Percentiles rank a stretch among this genome's conserved stretches.
These are phyloP conservation scores for Hypomecis punctinalis DNA, from an alignment of 2,888 invertebrate species.

Conservation along the genomic window DNA sequence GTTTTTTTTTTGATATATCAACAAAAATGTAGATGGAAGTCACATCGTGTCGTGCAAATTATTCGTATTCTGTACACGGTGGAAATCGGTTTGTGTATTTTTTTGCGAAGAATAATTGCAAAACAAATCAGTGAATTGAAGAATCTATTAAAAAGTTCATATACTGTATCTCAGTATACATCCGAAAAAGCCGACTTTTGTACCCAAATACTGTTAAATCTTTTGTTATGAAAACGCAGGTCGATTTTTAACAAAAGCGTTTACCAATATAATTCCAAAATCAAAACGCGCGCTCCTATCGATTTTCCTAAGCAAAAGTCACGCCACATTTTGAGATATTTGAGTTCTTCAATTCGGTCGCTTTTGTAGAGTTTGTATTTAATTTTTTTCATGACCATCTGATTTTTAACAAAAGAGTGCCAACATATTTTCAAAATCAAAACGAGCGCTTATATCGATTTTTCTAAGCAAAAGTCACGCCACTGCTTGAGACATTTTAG, in stretches of 20 bases:
- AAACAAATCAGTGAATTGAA: no score
- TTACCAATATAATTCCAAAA: neutral
- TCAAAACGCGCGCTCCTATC: neutral
- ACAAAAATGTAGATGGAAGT: no score
- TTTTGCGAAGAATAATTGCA: no score
- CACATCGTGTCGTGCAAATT: no score
- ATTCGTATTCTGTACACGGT: no score
- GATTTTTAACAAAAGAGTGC: neutral
- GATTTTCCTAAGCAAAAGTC: neutral
- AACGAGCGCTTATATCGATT: neutral
- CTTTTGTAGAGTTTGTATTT: neutral
- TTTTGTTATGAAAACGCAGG: conserved; percentile 18
- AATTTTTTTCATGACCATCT: neutral
- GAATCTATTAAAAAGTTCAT: neutral
- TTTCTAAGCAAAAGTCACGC: neutral
- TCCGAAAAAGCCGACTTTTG: conserved; percentile 1
- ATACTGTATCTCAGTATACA: neutral
- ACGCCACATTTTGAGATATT: neutral
- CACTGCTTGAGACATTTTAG: neutral
- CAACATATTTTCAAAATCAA: neutral
- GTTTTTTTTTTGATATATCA: no score
- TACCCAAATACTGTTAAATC: conserved; percentile 26
- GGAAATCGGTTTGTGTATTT: no score
- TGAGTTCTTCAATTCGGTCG: neutral
- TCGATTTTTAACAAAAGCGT: conserved; percentile 11